Percentiles rank a stretch among this genome's conserved stretches.
Evolutionary conservation across 2,113 vertebrate genomes (phyloP).

Genomic region (Cavia porcellus): DNA sequence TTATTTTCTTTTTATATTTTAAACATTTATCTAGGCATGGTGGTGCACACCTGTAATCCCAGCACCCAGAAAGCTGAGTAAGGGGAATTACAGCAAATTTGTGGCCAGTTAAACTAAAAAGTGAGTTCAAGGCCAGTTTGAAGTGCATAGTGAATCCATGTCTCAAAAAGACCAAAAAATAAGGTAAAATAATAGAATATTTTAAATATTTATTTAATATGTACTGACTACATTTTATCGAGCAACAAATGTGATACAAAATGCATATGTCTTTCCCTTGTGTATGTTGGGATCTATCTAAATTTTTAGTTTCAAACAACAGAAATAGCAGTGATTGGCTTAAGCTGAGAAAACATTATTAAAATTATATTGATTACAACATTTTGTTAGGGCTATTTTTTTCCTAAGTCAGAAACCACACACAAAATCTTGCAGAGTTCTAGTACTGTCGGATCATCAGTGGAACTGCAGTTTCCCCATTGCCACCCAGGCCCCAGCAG

Average conservation of each 20-base stretch:
- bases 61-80: too few species aligned
- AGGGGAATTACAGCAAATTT: too few species aligned
- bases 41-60: too few species aligned
- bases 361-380: neutral
- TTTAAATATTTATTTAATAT: neutral
- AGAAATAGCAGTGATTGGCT: neutral
- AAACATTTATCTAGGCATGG: neutral
- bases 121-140: too few species aligned
- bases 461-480: neutral
- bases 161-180: too few species aligned
- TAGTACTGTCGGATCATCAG: neutral
- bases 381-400: neutral
- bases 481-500: too few species aligned
- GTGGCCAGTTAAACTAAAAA: too few species aligned
- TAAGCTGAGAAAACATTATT: neutral
- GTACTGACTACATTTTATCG: neutral
- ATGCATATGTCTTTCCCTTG: neutral
- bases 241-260: neutral
- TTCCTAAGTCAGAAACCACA: neutral
- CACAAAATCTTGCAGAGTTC: neutral
- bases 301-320: neutral
- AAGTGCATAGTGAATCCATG: too few species aligned
- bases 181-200: too few species aligned
- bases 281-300: neutral
- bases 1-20: neutral